Evolutionary conservation across 2,888 invertebrate species (phyloP), one percentile per base, ranked within the genome.

Genomic region (Desoria tigrina): DNA sequence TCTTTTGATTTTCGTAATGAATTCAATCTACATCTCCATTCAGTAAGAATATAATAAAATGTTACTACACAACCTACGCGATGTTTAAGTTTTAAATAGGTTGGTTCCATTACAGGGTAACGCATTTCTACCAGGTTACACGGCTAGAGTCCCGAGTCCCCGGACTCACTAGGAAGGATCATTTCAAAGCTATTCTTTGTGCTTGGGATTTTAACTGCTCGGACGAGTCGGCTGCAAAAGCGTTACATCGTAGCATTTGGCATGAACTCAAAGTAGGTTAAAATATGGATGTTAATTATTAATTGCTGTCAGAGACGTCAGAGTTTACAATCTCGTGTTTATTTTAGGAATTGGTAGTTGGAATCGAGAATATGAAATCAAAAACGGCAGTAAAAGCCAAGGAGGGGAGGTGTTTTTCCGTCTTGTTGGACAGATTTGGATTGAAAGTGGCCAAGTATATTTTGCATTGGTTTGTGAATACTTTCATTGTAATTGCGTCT

Each of bases 131-230:
- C 49, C 57, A 62, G 51, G 39, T 62, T 56, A 9, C 56, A 49
- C 9, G 37, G 26, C 26, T 67, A 50, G 67, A 67, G 28, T 60
- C 50, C 9, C 51, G 27, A 16, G 55, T 70, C 11, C 37, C 56
- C 2, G 67, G 67, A 16, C 23, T 63, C n/a, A 56, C 63, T 1
- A 59, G 65, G 18, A 61, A 63, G 53, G 26, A 60, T 11, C 18
- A 50, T 9, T 66, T 70, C n/a, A 63, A 61, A 26, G 26, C 59
- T 0, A 50, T 67, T 14, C 55, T 70, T 1, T 70, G 65, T 57
- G 65, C 63, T 1, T 70, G 70, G 70, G 65, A 70, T 32, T 70
- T 61, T 18, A 63, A 60, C 39, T 65, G 66, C 28, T 26, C 32
- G 4, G 55, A 70, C 57, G n/a, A 18, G 0, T 37, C 53, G 6